phyloP scores from a whole-genome alignment of 2,113 vertebrate species.

The Oncorhynchus mykiss region DNA sequence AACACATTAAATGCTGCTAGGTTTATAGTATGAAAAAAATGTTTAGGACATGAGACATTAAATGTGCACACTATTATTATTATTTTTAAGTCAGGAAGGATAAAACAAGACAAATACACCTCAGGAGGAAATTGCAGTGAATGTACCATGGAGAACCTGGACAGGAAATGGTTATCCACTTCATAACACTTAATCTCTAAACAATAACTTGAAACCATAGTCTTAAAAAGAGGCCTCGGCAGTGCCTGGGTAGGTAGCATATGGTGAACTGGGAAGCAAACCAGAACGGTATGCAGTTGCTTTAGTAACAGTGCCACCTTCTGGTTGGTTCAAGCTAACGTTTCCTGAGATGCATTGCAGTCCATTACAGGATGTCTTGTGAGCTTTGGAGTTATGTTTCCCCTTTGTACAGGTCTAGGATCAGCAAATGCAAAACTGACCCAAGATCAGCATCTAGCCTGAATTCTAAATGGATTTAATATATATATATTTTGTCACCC shows the following conservation, averaged over 20 bases:
- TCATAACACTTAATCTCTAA: slow-evolving; percentile 17
- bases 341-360: background rate
- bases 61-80: slow-evolving; percentile 1
- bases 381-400: no score
- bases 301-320: slow-evolving; percentile 59
- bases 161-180: background rate
- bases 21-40: background rate
- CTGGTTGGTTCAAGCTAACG: slow-evolving; percentile 41
- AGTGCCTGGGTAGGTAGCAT: background rate
- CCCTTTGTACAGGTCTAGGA: no score
- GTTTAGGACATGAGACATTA: background rate
- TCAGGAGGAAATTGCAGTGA: slow-evolving; percentile 11
- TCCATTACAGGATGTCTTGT: background rate
- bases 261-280: background rate
- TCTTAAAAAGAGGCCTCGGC: no score
- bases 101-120: slow-evolving; percentile 14
- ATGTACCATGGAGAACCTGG: no score
- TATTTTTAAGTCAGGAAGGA: no score
- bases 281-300: slow-evolving; percentile 8
- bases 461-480: no score
- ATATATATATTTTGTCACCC: no score
- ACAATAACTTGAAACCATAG: background rate
- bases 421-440: no score
- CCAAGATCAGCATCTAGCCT: no score
- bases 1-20: background rate